Evolutionary conservation across 1,140 invertebrate species (phyloP).

Genomic region (Brachionus rotundiformis): DNA sequence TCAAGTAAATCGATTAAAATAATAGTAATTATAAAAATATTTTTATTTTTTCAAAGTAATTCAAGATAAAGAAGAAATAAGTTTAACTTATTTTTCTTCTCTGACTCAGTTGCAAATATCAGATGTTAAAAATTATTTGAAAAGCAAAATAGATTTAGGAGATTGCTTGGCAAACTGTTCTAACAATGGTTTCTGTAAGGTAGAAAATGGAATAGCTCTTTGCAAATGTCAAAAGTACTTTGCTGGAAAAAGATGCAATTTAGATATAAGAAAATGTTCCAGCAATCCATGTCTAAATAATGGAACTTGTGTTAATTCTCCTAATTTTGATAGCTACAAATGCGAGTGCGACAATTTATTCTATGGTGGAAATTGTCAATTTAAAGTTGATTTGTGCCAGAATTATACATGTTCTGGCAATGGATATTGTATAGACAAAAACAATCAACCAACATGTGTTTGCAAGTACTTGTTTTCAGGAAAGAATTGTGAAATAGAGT

Average conservation of each 20-base stretch:
- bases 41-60: neutral
- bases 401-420: constrained; percentile 17
- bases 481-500: constrained; percentile 42
- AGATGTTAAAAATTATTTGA: neutral
- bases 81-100: neutral
- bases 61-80: neutral
- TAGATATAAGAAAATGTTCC: neutral
- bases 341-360: neutral
- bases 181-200: constrained; percentile 8
- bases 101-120: neutral
- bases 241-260: neutral
- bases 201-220: neutral
- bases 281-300: constrained; percentile 30
- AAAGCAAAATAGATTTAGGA: constrained; percentile 32
- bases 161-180: constrained; percentile 32
- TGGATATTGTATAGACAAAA: constrained; percentile 2
- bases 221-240: constrained; percentile 18
- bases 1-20: neutral
- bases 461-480: constrained; percentile 21
- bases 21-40: neutral
- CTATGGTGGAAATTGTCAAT: constrained; percentile 19
- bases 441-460: constrained; percentile 8
- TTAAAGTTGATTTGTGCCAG: constrained; percentile 13
- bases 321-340: neutral
- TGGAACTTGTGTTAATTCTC: neutral